Evolutionary conservation across 2,113 vertebrate species (phyloP).

Genomic region (Rhinoptilus africanus): DNA sequence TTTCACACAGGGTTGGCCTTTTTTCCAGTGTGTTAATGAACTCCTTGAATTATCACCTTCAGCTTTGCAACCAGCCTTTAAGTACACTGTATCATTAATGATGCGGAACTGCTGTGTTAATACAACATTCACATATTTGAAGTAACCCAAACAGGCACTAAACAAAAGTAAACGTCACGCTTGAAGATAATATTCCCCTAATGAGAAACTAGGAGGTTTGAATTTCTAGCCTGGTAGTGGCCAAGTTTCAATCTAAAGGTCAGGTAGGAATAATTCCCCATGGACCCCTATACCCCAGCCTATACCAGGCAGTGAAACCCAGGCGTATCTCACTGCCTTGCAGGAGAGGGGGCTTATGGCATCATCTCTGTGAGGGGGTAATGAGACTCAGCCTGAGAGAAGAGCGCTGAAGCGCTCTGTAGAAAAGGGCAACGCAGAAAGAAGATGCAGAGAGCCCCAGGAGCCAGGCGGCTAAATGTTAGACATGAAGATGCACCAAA

Average conservation of each 20-base stretch:
- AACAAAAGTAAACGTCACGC: slow-evolving; percentile 16
- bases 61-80: slow-evolving; percentile 25
- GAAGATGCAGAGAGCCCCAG: neutral
- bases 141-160: slow-evolving; percentile 6
- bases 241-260: neutral
- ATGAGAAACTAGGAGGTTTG: neutral
- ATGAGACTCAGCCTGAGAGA: neutral
- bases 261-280: neutral
- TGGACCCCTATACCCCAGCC: neutral
- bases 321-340: neutral
- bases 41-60: slow-evolving; percentile 29
- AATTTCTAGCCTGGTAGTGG: neutral
- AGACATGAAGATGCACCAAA: neutral
- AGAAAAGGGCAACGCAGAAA: neutral
- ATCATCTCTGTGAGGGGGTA: neutral
- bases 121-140: neutral
- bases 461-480: neutral
- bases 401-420: neutral
- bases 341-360: no score
- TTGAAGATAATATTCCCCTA: neutral
- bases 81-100: slow-evolving; percentile 21
- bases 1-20: neutral
- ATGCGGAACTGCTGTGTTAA: neutral
- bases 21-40: slow-evolving; percentile 18
- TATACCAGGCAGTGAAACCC: neutral